Evolutionary conservation across 2,888 invertebrate genomes (phyloP).

Genomic region (Drosophila melanosoma): DNA sequence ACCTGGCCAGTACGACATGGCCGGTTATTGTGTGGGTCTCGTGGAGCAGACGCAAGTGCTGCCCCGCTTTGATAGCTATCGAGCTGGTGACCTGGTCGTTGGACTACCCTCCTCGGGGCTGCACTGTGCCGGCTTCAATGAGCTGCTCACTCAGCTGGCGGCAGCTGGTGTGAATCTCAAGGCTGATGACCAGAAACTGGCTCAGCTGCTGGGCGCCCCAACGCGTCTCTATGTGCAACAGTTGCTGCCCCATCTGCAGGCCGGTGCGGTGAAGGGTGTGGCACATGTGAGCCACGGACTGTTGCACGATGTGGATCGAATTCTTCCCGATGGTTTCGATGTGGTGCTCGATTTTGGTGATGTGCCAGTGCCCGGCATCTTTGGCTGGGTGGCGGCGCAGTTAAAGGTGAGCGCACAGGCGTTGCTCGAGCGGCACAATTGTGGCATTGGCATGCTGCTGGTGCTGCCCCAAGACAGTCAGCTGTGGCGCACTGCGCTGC

Average conservation of each 20-base stretch:
- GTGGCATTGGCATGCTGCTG: conserved; percentile 95
- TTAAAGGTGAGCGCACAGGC: conserved; percentile 91
- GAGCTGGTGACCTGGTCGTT: conserved; percentile 91
- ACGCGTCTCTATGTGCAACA: conserved; percentile 94
- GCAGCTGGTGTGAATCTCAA: conserved; percentile 88
- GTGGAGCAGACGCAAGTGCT: conserved; percentile 91
- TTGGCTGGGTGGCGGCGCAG: conserved; percentile 93
- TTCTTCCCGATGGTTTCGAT: conserved; percentile 89
- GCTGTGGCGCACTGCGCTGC: conserved; percentile 85
- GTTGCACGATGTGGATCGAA: conserved; percentile 93
- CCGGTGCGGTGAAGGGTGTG: conserved; percentile 91
- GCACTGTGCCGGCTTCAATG: conserved; percentile 97
- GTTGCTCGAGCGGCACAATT: conserved; percentile 97
- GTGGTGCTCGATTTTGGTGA: conserved; percentile 90
- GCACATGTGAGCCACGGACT: conserved; percentile 98
- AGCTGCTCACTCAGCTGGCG: conserved; percentile 92
- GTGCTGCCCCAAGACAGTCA: conserved; percentile 87
- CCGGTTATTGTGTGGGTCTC: conserved; percentile 97
- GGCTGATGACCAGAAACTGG: conserved; percentile 87
- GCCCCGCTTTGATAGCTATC: conserved; percentile 89
- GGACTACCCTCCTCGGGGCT: conserved; percentile 95
- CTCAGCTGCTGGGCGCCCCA: conserved; percentile 93
- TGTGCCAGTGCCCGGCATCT: conserved; percentile 91
- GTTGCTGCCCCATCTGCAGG: conserved; percentile 89
- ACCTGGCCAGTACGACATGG: conserved; percentile 95